A percentile compares a stretch with the other conserved stretches of the same genome.
These are phyloP conservation scores for Phaonia tiefii DNA, from an alignment of 2,888 invertebrate genomes.

Conservation along the genomic window DNA sequence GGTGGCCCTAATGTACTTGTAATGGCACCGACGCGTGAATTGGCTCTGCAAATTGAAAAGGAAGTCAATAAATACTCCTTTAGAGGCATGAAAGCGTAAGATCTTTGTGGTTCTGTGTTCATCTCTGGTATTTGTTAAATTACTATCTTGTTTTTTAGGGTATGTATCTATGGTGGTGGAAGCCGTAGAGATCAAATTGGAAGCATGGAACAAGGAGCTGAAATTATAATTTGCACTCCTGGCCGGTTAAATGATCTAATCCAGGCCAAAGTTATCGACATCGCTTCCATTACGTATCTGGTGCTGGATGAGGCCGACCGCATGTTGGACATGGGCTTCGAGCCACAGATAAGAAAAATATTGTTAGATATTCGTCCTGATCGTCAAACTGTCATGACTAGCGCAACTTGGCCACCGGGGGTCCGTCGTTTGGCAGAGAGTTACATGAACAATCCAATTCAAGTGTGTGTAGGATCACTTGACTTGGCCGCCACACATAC, in stretches of 20 bases:
- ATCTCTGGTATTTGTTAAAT: neutral
- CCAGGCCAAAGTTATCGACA: slow-evolving; percentile 85
- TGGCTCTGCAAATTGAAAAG: slow-evolving; percentile 95
- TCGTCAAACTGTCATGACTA: slow-evolving; percentile 97
- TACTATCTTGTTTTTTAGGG: slow-evolving; percentile 77
- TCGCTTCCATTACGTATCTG: slow-evolving; percentile 91
- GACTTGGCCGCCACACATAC: slow-evolving; percentile 95
- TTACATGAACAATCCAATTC: slow-evolving; percentile 94
- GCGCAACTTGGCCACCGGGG: slow-evolving; percentile 96
- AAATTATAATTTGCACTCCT: slow-evolving; percentile 97
- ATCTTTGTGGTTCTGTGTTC: neutral
- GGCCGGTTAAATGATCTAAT: slow-evolving; percentile 96
- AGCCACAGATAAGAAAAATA: slow-evolving; percentile 92
- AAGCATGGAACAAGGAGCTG: slow-evolving; percentile 88
- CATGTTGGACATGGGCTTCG: slow-evolving; percentile 94
- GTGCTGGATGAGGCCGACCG: slow-evolving; percentile 96
- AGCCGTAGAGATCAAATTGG: slow-evolving; percentile 90
- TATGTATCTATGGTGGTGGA: slow-evolving; percentile 96
- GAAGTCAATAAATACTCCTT: slow-evolving; percentile 95
- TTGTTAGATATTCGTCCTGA: slow-evolving; percentile 91
- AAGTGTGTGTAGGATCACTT: slow-evolving; percentile 92
- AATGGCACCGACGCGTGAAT: slow-evolving; percentile 95
- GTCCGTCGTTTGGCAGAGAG: slow-evolving; percentile 91
- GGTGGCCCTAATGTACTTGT: slow-evolving; percentile 93
- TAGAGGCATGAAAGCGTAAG: slow-evolving; percentile 90